Conservation (phyloP, 37 sponge, comb jelly and placozoan species). For the Cladorhizidae sp. region DNA sequence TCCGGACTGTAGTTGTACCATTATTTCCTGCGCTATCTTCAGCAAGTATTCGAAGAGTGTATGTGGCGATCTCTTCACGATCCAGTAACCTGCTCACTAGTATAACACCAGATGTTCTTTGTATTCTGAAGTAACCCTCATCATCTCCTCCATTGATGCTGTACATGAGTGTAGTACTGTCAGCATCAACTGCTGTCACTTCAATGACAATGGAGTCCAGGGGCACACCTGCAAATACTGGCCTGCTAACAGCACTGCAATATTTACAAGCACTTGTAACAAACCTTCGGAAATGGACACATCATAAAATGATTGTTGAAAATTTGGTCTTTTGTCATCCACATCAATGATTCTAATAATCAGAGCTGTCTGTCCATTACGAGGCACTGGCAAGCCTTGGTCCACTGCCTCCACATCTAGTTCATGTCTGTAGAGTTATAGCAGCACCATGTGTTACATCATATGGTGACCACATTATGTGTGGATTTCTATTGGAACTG, state of each 20-base stretch:
- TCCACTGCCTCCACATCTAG: conserved; percentile 52
- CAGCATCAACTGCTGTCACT: conserved; percentile 44
- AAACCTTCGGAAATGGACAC: conserved; percentile 42
- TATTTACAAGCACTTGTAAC: no score
- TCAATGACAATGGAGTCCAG: conserved; percentile 9
- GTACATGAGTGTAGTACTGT: conserved; percentile 24
- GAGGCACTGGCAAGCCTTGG: conserved; percentile 27
- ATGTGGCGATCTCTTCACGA: conserved; percentile 13
- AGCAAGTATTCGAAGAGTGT: conserved; percentile 16
- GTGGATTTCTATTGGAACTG: no score
- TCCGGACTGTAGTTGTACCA: conserved; percentile 32
- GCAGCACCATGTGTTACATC: neutral
- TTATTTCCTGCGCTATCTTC: conserved; percentile 18
- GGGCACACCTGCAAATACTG: conserved; percentile 19
- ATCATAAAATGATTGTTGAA: conserved; percentile 27
- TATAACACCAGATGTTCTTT: conserved; percentile 26
- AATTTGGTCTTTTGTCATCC: conserved; percentile 50
- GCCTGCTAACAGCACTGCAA: no score
- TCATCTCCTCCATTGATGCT: conserved; percentile 14
- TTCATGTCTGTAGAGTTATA: neutral
- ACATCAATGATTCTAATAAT: conserved; percentile 21
- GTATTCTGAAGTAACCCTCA: conserved; percentile 32
- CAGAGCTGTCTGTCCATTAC: conserved; percentile 9
- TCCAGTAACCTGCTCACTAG: conserved; percentile 23
- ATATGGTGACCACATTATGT: neutral